A percentile compares a stretch with the other conserved stretches of the same genome.
phyloP scores from a whole-genome alignment of 2,888 invertebrate species.

The Adelognathus sp. region DNA sequence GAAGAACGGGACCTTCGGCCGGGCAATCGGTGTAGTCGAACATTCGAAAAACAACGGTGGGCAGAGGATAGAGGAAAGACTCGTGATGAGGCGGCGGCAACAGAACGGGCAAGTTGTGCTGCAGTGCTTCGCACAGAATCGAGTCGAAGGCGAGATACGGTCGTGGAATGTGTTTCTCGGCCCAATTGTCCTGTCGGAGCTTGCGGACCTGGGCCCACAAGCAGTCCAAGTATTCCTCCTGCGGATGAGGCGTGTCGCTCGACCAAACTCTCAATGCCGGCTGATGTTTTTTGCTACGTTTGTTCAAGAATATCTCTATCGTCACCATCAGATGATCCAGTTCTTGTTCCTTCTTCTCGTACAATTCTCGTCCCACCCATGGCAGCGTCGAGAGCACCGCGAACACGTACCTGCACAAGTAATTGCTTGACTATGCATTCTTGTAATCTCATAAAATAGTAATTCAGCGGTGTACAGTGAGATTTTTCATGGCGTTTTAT shows the following conservation, averaged over 20 bases:
- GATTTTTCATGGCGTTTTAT: neutral
- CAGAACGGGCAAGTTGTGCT: conserved; percentile 96
- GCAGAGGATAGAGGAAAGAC: conserved; percentile 95
- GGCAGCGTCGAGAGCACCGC: conserved; percentile 96
- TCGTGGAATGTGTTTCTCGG: conserved; percentile 96
- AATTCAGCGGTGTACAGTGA: neutral
- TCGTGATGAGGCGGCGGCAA: conserved; percentile 97
- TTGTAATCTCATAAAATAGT: neutral
- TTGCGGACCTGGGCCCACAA: conserved; percentile 97
- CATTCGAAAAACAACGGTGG: conserved; percentile 96
- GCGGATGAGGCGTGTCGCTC: conserved; percentile 96
- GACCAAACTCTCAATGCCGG: conserved; percentile 97
- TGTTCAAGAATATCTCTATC: conserved; percentile 95
- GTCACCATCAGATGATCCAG: conserved; percentile 94
- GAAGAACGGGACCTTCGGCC: conserved; percentile 91
- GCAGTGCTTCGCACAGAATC: conserved; percentile 96
- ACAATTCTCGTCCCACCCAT: conserved; percentile 97
- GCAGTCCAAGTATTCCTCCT: conserved; percentile 98
- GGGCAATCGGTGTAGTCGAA: conserved; percentile 99
- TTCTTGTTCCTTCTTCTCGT: conserved; percentile 97
- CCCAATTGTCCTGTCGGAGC: conserved; percentile 96
- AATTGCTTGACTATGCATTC: neutral
- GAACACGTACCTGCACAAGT: conserved; percentile 83
- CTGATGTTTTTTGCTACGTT: conserved; percentile 96
- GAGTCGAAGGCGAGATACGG: conserved; percentile 98